Percentiles rank a stretch among this genome's conserved stretches.
Conservation (phyloP, 2,888 invertebrate genomes). For the Drosophila infuscata region DNA sequence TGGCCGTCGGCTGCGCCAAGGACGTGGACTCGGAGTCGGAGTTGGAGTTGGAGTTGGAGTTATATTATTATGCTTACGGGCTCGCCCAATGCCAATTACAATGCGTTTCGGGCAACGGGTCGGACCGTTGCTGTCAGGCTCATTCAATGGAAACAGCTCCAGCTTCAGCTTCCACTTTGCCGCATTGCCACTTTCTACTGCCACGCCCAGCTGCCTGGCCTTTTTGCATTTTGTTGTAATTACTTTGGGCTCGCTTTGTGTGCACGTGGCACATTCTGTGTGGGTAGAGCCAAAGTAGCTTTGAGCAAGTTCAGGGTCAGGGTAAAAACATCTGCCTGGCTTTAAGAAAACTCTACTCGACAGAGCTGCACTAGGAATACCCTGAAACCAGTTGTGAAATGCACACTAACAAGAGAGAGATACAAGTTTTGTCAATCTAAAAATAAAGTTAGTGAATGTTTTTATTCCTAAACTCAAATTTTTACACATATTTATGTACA, state of each 20-base stretch:
- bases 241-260: slow-evolving; percentile 67
- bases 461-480: background rate
- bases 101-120: slow-evolving; percentile 55
- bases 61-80: slow-evolving; percentile 59
- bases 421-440: background rate
- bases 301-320: slow-evolving; percentile 66
- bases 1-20: slow-evolving; percentile 16
- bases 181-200: slow-evolving; percentile 35
- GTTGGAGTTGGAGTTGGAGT: slow-evolving; percentile 39
- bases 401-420: background rate
- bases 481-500: background rate
- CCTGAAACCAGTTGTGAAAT: background rate
- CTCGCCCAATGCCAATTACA: slow-evolving; percentile 71
- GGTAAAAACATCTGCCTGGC: slow-evolving; percentile 30
- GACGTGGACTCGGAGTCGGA: slow-evolving; percentile 1
- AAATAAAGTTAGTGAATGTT: background rate
- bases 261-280: slow-evolving; percentile 63
- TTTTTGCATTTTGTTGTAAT: slow-evolving; percentile 72
- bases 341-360: slow-evolving; percentile 8
- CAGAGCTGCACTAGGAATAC: background rate
- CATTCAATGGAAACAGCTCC: slow-evolving; percentile 40
- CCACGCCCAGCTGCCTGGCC: slow-evolving; percentile 32
- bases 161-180: slow-evolving; percentile 25
- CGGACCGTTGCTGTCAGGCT: slow-evolving; percentile 39
- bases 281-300: background rate